Evolutionary conservation across 2,888 invertebrate species (phyloP), one percentile per base, ranked within the genome.

Genomic region (Drosophila cognata): DNA sequence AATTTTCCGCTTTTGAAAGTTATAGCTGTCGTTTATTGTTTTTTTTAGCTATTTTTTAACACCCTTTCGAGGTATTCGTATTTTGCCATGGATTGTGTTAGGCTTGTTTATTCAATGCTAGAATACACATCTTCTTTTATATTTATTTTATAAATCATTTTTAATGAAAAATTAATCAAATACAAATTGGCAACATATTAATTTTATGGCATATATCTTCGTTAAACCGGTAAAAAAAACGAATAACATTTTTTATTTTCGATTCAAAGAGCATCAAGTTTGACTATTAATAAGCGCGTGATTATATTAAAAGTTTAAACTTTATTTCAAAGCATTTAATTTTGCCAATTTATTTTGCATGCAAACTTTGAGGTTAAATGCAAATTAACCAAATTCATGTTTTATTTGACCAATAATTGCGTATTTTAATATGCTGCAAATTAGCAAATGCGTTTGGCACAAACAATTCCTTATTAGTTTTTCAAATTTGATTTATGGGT

Each of bases 1-100:
- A 88, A 88, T 89, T 81, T 75, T 71, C 60, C 59, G 70, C 74
- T 64, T 29, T 18, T 60, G 52, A 70, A 81, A 74, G 38, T 66
- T 60, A 65, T 60, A 59, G 58, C 57, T 58, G 78, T 38, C 61
- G 41, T 72, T 71, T 75, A 65, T 56, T 67, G 53, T 58, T 48
- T 35, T 31, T n/a, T n/a, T 36, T 21, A 13, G 46, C 16, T 5
- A 29, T 21, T 38, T 31, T 64, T 61, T 16, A n/a, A 25, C 41
- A n/a, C 29, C 7, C 31, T 50, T 29, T 25, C 46, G 46, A 16
- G 25, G 25, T 25, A 16, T 46, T 25, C 25, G 4, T 46, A 25
- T 8, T 46, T 46, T 2, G 46, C 16, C 0, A 25, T 16, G 2
- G 4, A 13, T 46, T 46, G 25, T 7, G 25, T 1, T 16, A 21